Percentiles rank a stretch among this genome's conserved stretches.
Conservation (phyloP, 1,140 invertebrate species). For the Drosophila murphyi region DNA sequence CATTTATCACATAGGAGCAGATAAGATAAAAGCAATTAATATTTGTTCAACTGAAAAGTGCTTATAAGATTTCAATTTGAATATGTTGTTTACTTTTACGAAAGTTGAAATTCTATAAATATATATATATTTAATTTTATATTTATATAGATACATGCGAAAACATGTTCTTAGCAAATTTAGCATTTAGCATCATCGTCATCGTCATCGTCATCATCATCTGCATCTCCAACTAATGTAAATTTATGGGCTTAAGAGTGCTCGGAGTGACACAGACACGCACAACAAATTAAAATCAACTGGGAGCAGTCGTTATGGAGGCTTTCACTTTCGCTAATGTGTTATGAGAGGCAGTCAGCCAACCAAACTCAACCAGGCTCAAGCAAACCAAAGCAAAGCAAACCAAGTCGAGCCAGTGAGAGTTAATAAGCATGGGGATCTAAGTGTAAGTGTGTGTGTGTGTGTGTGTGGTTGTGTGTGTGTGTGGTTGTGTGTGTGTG, state of each 20-base stretch:
- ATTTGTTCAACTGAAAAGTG: too few species aligned
- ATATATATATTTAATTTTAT: conserved; percentile 5
- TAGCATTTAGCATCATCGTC: conserved; percentile 27
- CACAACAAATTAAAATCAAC: conserved; percentile 74
- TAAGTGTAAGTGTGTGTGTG: conserved; percentile 18
- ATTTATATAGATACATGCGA: conserved; percentile 24
- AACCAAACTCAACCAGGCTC: conserved; percentile 5
- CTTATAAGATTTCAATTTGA: conserved; percentile 1
- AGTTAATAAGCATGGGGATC: conserved; percentile 21
- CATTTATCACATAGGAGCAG: not conserved
- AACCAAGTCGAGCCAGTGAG: conserved; percentile 33
- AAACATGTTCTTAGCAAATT: conserved; percentile 6
- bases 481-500: not conserved
- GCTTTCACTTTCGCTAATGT: conserved; percentile 81
- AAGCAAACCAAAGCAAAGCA: conserved; percentile 11
- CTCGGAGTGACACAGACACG: conserved; percentile 60
- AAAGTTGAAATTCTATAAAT: not conserved
- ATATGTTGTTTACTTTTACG: conserved; percentile 30
- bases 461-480: not conserved
- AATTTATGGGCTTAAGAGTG: conserved; percentile 70
- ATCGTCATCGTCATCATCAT: conserved; percentile 29
- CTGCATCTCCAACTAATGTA: conserved; percentile 64
- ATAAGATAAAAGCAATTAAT: not conserved
- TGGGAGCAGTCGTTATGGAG: conserved; percentile 80
- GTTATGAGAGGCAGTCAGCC: conserved; percentile 68